Conservation (phyloP, 2,888 invertebrate species). For the Thyatira batis region DNA sequence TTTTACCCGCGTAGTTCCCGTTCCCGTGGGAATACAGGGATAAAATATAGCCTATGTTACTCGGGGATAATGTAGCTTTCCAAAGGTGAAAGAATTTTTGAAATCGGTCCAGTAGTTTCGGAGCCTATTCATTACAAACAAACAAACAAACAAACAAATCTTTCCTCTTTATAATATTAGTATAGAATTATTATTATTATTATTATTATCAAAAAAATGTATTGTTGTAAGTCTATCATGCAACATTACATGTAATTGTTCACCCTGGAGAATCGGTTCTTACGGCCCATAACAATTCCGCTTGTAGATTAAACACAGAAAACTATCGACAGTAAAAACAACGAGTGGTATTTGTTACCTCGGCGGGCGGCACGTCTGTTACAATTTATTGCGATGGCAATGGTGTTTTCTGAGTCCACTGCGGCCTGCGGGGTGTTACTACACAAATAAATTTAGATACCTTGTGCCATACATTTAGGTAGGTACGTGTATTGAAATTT, state of each 20-base stretch:
- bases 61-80: no score
- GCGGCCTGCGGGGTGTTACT: constrained; percentile 58
- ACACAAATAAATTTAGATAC: constrained; percentile 69
- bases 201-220: no score
- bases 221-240: no score
- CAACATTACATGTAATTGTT: neutral
- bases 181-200: no score
- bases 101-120: neutral
- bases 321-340: constrained; percentile 65
- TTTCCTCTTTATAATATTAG: no score
- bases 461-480: constrained; percentile 55
- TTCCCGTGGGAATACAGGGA: no score
- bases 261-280: constrained; percentile 13
- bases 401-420: constrained; percentile 58
- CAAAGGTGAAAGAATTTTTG: no score
- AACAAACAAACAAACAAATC: no score
- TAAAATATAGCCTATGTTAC: no score
- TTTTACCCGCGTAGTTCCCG: no score
- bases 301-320: constrained; percentile 51
- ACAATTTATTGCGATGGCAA: constrained; percentile 69
- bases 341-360: constrained; percentile 38
- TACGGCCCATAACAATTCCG: constrained; percentile 32
- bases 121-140: neutral
- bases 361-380: constrained; percentile 50
- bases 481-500: constrained; percentile 63